Conservation (phyloP, 2,797 vertebrate species). For the Macrochelys suwanniensis region DNA sequence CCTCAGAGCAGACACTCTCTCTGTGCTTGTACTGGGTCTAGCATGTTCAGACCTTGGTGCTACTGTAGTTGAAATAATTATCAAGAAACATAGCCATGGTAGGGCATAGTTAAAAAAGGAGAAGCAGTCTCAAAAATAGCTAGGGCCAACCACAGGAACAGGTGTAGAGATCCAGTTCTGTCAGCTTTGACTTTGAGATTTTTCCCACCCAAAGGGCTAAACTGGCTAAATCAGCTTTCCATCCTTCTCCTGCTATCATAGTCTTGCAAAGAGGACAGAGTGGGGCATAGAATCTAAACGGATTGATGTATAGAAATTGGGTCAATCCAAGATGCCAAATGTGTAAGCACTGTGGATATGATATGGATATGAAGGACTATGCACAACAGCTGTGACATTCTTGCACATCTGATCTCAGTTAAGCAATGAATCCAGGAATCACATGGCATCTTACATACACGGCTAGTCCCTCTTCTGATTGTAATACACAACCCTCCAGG, state of each 20-base stretch:
- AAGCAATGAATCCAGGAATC: background rate
- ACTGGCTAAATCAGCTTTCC: background rate
- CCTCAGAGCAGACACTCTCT: background rate
- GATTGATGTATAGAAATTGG: background rate
- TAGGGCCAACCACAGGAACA: background rate
- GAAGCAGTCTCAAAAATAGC: background rate
- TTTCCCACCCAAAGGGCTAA: background rate
- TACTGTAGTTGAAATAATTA: background rate
- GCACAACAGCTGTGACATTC: background rate
- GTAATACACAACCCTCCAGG: background rate
- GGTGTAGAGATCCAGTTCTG: background rate
- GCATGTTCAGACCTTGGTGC: background rate
- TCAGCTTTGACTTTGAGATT: background rate
- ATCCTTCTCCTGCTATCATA: background rate
- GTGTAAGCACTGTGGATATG: background rate
- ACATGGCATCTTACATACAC: background rate
- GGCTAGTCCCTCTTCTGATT: background rate
- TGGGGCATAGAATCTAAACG: background rate
- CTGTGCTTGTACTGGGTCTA: background rate
- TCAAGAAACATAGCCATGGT: constrained; percentile 30
- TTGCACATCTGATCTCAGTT: constrained; percentile 47
- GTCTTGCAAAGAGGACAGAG: background rate
- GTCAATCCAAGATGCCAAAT: background rate
- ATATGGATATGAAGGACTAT: background rate
- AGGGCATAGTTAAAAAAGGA: constrained; percentile 17